A percentile compares a stretch with the other conserved stretches of the same genome.
These are phyloP conservation scores for Danio kyathit DNA, from an alignment of 2,797 vertebrate genomes.

Conservation along the genomic window DNA sequence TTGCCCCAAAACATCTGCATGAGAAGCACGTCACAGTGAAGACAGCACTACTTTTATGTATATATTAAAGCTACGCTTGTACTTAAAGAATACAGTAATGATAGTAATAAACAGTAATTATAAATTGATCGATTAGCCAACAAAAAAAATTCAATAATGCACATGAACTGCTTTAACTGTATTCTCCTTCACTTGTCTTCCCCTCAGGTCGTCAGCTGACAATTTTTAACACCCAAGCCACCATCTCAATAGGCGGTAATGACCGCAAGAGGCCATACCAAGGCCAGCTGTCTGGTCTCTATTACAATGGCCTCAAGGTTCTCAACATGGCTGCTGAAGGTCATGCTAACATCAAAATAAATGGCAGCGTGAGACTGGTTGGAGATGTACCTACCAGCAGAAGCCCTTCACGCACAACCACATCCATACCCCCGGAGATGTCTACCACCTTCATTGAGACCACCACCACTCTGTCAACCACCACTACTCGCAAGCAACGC, in stretches of 20 bases:
- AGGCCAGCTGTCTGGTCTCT: constrained; percentile 96
- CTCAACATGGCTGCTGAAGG: constrained; percentile 97
- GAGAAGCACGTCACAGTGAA: constrained; percentile 10
- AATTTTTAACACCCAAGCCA: constrained; percentile 99
- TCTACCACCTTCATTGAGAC: constrained; percentile 98
- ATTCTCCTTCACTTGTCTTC: constrained; percentile 8
- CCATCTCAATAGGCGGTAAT: constrained; percentile 95
- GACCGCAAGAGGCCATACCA: constrained; percentile 95
- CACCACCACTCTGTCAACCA: constrained; percentile 95
- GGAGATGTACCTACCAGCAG: constrained; percentile 92
- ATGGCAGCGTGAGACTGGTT: constrained; percentile 94
- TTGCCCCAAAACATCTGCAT: constrained; percentile 16
- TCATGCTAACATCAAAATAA: constrained; percentile 93
- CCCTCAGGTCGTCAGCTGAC: constrained; percentile 94
- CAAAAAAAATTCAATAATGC: too few species aligned
- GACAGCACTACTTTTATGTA: too few species aligned
- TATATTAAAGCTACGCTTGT: too few species aligned
- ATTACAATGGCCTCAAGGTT: constrained; percentile 97
- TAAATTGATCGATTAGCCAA: too few species aligned
- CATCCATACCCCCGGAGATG: constrained; percentile 93
- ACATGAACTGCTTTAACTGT: constrained; percentile 10
- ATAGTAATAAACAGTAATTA: too few species aligned
- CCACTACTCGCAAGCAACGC: constrained; percentile 94
- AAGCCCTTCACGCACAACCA: constrained; percentile 88
- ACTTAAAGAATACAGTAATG: too few species aligned